Evolutionary conservation across 2,888 invertebrate genomes (phyloP).

Genomic region (Pecten maximus): DNA sequence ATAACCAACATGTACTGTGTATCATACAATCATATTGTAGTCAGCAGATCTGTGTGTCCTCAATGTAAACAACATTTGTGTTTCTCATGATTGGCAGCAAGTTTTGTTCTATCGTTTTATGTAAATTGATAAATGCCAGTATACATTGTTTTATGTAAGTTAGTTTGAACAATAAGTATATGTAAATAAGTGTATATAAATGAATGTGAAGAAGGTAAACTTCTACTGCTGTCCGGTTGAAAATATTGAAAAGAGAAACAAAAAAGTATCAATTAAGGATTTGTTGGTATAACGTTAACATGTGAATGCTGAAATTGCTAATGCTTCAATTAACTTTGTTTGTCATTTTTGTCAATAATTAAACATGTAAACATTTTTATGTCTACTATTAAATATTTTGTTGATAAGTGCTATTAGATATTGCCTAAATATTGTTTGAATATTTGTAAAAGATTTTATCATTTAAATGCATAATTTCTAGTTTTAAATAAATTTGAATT

Average conservation of each 20-base stretch:
- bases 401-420: neutral
- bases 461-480: neutral
- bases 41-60: neutral
- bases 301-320: too few species aligned
- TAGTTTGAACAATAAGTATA: neutral
- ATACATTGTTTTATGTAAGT: neutral
- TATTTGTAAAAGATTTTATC: neutral
- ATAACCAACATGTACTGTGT: neutral
- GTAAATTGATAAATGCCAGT: neutral
- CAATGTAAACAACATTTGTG: neutral
- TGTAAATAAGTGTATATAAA: too few species aligned
- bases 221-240: too few species aligned
- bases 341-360: too few species aligned
- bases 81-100: constrained; percentile 20
- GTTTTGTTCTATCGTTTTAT: neutral
- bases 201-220: too few species aligned
- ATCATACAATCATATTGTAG: neutral
- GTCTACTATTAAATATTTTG: neutral
- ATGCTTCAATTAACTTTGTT: too few species aligned
- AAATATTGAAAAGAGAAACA: too few species aligned
- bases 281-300: too few species aligned
- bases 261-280: too few species aligned
- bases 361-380: neutral
- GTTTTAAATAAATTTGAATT: neutral
- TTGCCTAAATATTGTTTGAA: neutral